Conservation (phyloP, 2,113 vertebrate species). For the Clarias macrocephalus region DNA sequence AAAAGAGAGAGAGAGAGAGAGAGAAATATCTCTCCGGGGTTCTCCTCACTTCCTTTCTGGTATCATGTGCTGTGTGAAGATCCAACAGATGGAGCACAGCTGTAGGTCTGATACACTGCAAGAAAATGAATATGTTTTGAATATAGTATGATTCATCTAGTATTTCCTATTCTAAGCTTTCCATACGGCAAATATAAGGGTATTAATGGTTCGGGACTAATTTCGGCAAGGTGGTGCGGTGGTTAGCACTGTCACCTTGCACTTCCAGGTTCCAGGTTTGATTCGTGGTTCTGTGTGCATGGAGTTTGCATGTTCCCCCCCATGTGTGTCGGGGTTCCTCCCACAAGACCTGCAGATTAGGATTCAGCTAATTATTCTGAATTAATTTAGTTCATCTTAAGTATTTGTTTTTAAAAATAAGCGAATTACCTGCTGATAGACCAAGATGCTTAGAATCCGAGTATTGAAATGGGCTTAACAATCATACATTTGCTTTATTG, state of each 20-base stretch:
- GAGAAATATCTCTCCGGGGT: not conserved
- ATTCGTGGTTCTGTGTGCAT: too few relatives aligned
- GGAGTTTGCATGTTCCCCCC: too few relatives aligned
- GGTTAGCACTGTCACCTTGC: too few relatives aligned
- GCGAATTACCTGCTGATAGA: not conserved
- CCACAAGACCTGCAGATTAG: too few relatives aligned
- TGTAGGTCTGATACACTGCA: not conserved
- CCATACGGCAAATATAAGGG: not conserved
- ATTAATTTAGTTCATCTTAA: not conserved
- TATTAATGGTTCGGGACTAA: not conserved
- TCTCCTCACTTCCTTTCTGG: not conserved
- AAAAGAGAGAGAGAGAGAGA: not conserved
- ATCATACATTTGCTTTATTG: not conserved
- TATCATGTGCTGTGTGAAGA: not conserved
- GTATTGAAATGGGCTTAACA: not conserved
- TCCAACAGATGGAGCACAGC: constrained; percentile 11
- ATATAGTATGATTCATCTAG: not conserved
- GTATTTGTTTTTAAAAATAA: not conserved
- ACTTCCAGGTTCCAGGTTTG: too few relatives aligned
- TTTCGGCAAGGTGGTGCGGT: too few relatives aligned
- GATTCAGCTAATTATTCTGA: too few relatives aligned
- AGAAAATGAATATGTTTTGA: not conserved
- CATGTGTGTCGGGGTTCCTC: too few relatives aligned
- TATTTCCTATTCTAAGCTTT: not conserved
- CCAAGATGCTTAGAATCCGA: not conserved